These are phyloP conservation scores for Cremastobaeus sp. DNA, from an alignment of 2,888 invertebrate genomes.

Conservation along the genomic window DNA sequence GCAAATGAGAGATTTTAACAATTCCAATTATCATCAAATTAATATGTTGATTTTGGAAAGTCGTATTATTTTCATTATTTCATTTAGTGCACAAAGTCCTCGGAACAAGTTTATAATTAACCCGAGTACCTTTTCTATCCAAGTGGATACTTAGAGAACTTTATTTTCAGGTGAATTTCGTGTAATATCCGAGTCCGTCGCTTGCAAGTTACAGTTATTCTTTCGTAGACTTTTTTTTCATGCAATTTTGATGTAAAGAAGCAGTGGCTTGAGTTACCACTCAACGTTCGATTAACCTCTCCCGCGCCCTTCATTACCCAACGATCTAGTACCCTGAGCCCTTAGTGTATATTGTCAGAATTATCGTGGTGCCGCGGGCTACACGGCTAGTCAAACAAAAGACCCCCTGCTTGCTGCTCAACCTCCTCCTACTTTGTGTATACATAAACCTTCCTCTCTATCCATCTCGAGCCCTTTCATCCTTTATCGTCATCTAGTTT, in stretches of 20 bases:
- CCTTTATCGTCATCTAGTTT: slow-evolving; percentile 62
- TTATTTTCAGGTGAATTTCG: slow-evolving; percentile 46
- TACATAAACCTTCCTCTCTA: slow-evolving; percentile 58
- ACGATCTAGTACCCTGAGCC: slow-evolving; percentile 57
- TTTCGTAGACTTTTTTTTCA: slow-evolving; percentile 45
- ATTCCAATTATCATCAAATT: slow-evolving; percentile 14
- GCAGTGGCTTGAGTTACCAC: slow-evolving; percentile 53
- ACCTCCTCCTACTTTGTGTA: slow-evolving; percentile 45
- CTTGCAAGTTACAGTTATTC: slow-evolving; percentile 42
- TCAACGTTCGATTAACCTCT: slow-evolving; percentile 70
- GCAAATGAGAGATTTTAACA: too few relatives aligned
- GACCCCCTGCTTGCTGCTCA: slow-evolving; percentile 62
- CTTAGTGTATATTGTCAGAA: slow-evolving; percentile 67
- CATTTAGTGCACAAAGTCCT: slow-evolving; percentile 31
- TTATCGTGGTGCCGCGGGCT: slow-evolving; percentile 64
- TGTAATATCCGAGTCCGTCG: slow-evolving; percentile 42
- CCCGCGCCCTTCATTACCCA: slow-evolving; percentile 63
- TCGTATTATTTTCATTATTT: slow-evolving; percentile 32
- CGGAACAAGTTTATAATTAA: slow-evolving; percentile 46
- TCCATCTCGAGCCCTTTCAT: slow-evolving; percentile 61
- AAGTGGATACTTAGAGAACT: slow-evolving; percentile 40
- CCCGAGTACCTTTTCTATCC: slow-evolving; percentile 35
- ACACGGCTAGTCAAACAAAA: slow-evolving; percentile 73
- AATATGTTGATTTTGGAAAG: slow-evolving; percentile 31
- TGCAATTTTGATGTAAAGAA: slow-evolving; percentile 48